phyloP scores from a whole-genome alignment of 2,113 vertebrate genomes.

The Alligator sinensis region DNA sequence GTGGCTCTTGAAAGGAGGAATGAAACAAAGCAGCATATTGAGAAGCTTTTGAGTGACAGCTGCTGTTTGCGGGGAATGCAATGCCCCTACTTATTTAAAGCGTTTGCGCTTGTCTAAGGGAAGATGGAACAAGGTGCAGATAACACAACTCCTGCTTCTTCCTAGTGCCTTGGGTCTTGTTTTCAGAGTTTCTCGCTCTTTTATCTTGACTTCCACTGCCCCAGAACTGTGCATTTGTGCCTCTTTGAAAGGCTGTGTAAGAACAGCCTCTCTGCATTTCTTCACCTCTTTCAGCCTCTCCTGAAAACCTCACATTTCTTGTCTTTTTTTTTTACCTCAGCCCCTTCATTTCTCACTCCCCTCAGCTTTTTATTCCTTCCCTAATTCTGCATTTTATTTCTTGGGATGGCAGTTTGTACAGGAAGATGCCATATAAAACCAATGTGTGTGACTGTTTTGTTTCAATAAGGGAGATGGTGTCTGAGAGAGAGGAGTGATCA shows the following conservation, averaged over 20 bases:
- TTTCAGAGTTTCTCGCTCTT: neutral
- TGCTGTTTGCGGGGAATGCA: neutral
- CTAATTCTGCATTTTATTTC: neutral
- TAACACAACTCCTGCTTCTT: neutral
- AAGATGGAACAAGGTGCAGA: neutral
- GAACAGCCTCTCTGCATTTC: neutral
- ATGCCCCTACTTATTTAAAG: neutral
- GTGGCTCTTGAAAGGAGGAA: neutral
- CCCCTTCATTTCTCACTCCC: neutral
- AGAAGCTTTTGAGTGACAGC: neutral
- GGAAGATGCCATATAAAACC: neutral
- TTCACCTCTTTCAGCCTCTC: neutral
- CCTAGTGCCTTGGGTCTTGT: neutral
- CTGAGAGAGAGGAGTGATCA: fast-evolving
- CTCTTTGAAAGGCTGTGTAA: neutral
- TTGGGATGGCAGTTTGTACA: neutral
- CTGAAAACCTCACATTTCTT: neutral
- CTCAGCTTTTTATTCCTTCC: neutral
- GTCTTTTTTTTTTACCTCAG: neutral
- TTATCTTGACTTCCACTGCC: neutral
- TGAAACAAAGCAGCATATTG: neutral
- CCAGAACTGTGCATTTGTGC: neutral
- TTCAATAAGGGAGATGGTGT: neutral
- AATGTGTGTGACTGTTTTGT: neutral
- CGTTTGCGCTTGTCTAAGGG: neutral